phyloP scores from a whole-genome alignment of 2,888 invertebrate genomes.

The Leptarthrus brevirostris region DNA sequence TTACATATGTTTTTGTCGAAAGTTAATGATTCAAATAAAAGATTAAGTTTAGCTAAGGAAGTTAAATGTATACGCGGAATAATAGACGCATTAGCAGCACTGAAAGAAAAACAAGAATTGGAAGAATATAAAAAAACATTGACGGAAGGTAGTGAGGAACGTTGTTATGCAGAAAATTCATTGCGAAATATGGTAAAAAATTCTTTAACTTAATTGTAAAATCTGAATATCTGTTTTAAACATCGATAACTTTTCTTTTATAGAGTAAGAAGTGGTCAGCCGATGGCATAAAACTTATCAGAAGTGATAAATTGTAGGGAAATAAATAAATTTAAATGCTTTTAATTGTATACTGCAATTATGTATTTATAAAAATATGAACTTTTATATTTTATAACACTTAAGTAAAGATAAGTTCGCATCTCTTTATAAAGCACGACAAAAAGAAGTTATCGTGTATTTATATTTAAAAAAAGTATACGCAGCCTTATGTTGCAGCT shows the following conservation, averaged over 20 bases:
- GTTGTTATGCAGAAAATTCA: conserved; percentile 78
- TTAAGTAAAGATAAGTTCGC: background rate
- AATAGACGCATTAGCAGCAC: conserved; percentile 63
- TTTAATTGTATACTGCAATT: too few species aligned
- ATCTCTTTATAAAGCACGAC: background rate
- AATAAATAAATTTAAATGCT: too few species aligned
- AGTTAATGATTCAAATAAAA: conserved; percentile 61
- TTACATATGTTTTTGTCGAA: conserved; percentile 64
- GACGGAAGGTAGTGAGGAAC: conserved; percentile 71
- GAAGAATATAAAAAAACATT: conserved; percentile 61
- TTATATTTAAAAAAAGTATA: background rate
- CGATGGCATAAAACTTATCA: conserved; percentile 57
- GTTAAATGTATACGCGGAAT: conserved; percentile 64
- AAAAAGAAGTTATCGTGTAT: background rate
- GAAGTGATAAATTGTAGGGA: background rate
- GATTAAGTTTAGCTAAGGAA: conserved; percentile 61
- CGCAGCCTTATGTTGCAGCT: too few species aligned
- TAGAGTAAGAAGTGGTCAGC: conserved; percentile 64
- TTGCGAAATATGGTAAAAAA: conserved; percentile 67
- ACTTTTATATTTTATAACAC: background rate
- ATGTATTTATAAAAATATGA: too few species aligned
- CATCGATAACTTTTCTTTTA: background rate
- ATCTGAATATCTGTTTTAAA: background rate
- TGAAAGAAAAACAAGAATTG: conserved; percentile 64
- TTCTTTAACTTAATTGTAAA: background rate